A percentile compares a stretch with the other conserved stretches of the same genome.
Evolutionary conservation across 2,888 invertebrate genomes (phyloP).

Genomic region (Gnatocerus cornutus): DNA sequence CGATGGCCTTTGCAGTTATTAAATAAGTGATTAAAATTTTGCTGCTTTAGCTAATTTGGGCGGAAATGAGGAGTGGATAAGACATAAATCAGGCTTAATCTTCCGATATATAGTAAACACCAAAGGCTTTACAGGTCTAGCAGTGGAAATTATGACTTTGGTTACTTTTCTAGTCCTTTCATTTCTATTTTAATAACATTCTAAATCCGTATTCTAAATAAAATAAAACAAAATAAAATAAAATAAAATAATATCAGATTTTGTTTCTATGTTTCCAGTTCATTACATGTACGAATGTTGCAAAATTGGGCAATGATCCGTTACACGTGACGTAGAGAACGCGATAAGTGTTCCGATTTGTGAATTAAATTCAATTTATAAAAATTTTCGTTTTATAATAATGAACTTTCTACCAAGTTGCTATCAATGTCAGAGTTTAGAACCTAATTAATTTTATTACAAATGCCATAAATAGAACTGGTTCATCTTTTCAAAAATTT

Average conservation of each 20-base stretch:
- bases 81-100: no score
- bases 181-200: no score
- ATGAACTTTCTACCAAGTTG: neutral
- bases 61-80: constrained; percentile 23
- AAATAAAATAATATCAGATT: no score
- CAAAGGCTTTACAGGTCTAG: no score
- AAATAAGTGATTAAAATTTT: constrained; percentile 14
- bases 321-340: constrained; percentile 13
- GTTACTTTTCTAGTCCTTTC: no score
- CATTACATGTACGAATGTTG: neutral
- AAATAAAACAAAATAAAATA: no score
- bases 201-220: no score
- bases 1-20: constrained; percentile 25
- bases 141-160: no score
- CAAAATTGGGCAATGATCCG: constrained; percentile 19
- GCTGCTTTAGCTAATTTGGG: constrained; percentile 12
- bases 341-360: neutral
- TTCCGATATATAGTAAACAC: no score
- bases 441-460: neutral
- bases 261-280: no score
- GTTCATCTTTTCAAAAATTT: neutral
- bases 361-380: neutral
- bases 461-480: neutral
- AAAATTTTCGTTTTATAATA: constrained; percentile 1
- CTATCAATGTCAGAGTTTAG: constrained; percentile 10